Conservation (phyloP, 2,797 vertebrate genomes). For the Sebastes hubbsi region DNA sequence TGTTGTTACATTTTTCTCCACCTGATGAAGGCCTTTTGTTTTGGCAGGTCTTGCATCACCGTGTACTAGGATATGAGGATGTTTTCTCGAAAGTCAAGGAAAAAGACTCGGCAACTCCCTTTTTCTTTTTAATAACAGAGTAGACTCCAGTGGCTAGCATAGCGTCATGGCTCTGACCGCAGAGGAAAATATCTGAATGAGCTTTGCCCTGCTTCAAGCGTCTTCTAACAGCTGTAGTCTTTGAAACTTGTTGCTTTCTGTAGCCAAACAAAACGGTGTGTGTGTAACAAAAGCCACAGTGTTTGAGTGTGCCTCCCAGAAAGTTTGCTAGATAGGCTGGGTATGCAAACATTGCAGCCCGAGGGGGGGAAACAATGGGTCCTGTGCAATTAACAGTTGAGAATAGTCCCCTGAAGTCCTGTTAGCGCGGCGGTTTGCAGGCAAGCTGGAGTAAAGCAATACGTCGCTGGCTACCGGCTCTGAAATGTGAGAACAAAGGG, state of each 20-base stretch:
- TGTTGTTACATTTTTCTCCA: slow-evolving; percentile 24
- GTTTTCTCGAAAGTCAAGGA: slow-evolving; percentile 43
- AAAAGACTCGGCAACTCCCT: slow-evolving; percentile 50
- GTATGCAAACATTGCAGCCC: slow-evolving; percentile 41
- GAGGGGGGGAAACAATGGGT: slow-evolving; percentile 17
- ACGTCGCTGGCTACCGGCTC: slow-evolving; percentile 50
- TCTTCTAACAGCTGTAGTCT: slow-evolving; percentile 48
- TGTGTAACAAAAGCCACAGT: slow-evolving; percentile 9
- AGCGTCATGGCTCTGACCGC: slow-evolving; percentile 66
- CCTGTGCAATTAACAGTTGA: slow-evolving; percentile 53
- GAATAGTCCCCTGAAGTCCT: slow-evolving; percentile 68
- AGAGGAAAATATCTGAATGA: slow-evolving; percentile 68
- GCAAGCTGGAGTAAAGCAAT: slow-evolving; percentile 56
- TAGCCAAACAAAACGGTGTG: slow-evolving; percentile 16
- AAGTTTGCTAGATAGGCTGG: slow-evolving; percentile 24
- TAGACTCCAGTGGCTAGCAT: slow-evolving; percentile 45
- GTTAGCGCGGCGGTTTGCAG: slow-evolving; percentile 56
- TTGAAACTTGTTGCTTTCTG: slow-evolving; percentile 52
- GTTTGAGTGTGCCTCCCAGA: neutral
- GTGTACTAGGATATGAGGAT: slow-evolving; percentile 19
- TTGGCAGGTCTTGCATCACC: slow-evolving; percentile 19
- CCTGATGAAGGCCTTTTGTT: slow-evolving; percentile 19
- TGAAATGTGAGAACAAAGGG: slow-evolving; percentile 77
- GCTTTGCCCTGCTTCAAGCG: slow-evolving; percentile 51
- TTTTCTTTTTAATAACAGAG: slow-evolving; percentile 59